Percentiles rank a stretch among this genome's conserved stretches.
phyloP scores from a whole-genome alignment of 1,140 invertebrate genomes.

The Lucilia sericata region DNA sequence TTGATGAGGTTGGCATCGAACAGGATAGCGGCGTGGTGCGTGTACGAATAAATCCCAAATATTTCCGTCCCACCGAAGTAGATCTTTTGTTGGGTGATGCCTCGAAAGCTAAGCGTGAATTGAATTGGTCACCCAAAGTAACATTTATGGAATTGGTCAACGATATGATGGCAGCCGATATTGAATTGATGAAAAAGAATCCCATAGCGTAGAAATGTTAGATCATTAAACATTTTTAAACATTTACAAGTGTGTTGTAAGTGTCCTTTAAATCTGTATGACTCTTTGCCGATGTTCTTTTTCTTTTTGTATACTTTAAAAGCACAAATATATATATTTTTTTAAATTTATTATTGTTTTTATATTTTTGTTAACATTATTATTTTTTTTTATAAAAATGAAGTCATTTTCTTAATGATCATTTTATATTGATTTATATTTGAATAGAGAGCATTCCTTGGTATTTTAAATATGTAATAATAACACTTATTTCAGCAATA shows the following conservation, averaged over 20 bases:
- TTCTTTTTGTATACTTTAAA: background rate
- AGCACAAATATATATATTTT: slow-evolving; percentile 31
- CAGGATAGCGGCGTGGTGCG: slow-evolving; percentile 83
- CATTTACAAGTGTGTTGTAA: background rate
- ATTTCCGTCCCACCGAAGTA: slow-evolving; percentile 98
- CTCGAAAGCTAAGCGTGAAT: slow-evolving; percentile 85
- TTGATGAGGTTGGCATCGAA: slow-evolving; percentile 90
- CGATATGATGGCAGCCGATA: slow-evolving; percentile 97
- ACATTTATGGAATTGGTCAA: slow-evolving; percentile 88
- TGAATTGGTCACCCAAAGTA: slow-evolving; percentile 91
- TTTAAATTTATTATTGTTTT: background rate
- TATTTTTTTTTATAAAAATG: slow-evolving; percentile 4
- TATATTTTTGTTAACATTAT: background rate
- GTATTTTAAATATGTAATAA: background rate
- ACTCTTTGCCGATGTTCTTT: background rate
- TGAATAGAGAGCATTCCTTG: background rate
- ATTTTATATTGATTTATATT: too few species aligned
- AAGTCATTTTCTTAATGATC: too few species aligned
- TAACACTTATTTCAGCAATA: background rate
- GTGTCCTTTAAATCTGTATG: background rate
- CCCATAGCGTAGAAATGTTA: slow-evolving; percentile 78
- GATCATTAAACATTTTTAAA: background rate
- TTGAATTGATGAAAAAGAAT: slow-evolving; percentile 92
- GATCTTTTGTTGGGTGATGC: slow-evolving; percentile 92
- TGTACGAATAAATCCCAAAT: slow-evolving; percentile 93